Evolutionary conservation across 2,888 invertebrate genomes (phyloP), one percentile per base, ranked within the genome.

Genomic region (Congeria kusceri): DNA sequence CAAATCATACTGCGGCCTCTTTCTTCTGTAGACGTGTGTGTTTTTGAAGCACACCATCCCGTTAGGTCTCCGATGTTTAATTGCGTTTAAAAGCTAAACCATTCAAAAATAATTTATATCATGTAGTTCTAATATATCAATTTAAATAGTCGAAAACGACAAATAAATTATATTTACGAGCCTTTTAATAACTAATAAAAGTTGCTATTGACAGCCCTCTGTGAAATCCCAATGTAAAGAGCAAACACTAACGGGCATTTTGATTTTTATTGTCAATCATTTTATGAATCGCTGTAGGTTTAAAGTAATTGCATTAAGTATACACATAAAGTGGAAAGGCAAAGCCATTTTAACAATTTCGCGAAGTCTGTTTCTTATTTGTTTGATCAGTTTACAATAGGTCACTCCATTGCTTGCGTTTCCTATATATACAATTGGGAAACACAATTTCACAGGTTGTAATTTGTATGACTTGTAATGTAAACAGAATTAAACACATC

Each of bases 191-290:
- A 18, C 47, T 64, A 62, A 53, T 39, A 64, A 64, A 28, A 53
- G 64, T 23, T 32, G 63, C 63, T 69, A 75, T 75, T 75, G 68
- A 69, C 75, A 69, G 23, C 49, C 64, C 68, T 63, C 29, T 68
- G 75, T 64, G 58, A 68, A 69, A 75, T 47, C 62, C 58, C 63
- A 75, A 75, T 59, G 47, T 63, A 66, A 49, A 74, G 53, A 63
- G 66, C 53, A 73, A 72, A 53, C 53, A 57, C 61, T 73, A 15
- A 29, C 25, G 20, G 53, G 23, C 25, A 56, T 62, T 67, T 67
- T 57, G 67, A 67, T 74, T 74, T 72, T 53, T 44, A 62, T 67
- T 74, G 61, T 53, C 25, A 23, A 23, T 53, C 20, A 53, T 53
- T 53, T 53, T 53, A 23, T 25, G 11, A 53, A 53, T 23, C 25